Evolutionary conservation across 2,888 invertebrate species (phyloP).

Genomic region (Apomyelois bistriatella): DNA sequence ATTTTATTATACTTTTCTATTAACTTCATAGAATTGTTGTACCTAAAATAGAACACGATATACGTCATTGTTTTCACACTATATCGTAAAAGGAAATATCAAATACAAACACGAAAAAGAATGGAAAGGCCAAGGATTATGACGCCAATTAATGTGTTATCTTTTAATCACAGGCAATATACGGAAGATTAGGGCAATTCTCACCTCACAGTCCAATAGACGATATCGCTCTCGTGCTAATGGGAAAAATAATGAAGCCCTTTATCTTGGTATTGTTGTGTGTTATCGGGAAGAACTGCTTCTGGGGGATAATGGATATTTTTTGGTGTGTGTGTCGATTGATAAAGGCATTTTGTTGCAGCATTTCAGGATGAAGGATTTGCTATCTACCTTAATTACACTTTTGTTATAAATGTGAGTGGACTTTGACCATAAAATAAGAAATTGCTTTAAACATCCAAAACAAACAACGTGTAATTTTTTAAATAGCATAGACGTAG

Average conservation of each 20-base stretch:
- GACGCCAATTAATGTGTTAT: constrained; percentile 19
- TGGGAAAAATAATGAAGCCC: constrained; percentile 42
- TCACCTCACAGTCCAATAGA: constrained; percentile 18
- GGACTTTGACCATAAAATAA: too few relatives aligned
- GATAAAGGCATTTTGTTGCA: background rate
- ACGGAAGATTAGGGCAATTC: constrained; percentile 16
- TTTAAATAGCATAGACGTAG: too few relatives aligned
- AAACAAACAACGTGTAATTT: too few relatives aligned
- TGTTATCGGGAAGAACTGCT: constrained; percentile 24
- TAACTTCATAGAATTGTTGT: too few relatives aligned
- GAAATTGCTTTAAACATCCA: too few relatives aligned
- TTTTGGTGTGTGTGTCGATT: background rate
- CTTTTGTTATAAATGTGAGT: too few relatives aligned
- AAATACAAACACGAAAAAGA: background rate
- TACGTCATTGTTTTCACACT: too few relatives aligned
- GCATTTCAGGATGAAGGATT: background rate
- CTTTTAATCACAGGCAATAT: constrained; percentile 22
- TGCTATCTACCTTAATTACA: too few relatives aligned
- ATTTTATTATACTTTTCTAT: too few relatives aligned
- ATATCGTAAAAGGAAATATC: background rate
- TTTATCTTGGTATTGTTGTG: constrained; percentile 29
- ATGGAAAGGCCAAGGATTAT: constrained; percentile 13
- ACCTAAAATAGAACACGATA: too few relatives aligned
- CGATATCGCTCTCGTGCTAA: constrained; percentile 28
- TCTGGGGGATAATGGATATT: constrained; percentile 12